Evolutionary conservation across 2,113 vertebrate genomes (phyloP).

Genomic region (Notiomystis cincta): DNA sequence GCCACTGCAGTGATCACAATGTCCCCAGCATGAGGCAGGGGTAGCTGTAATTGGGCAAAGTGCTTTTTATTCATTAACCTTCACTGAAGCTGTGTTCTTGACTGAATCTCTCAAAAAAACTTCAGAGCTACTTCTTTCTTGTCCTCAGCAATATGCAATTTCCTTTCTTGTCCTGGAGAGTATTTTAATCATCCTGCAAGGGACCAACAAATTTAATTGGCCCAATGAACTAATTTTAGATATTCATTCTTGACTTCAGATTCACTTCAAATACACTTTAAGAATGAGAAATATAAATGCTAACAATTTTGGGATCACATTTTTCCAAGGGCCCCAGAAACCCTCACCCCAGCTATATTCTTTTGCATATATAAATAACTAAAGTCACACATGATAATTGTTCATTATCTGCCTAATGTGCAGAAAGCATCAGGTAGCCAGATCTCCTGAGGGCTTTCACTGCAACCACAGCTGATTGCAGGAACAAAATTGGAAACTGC

Average conservation of each 20-base stretch:
- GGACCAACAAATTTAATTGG: slow-evolving; percentile 5
- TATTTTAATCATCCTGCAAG: neutral
- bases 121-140: neutral
- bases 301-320: neutral
- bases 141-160: neutral
- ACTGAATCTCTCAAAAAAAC: neutral
- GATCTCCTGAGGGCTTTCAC: neutral
- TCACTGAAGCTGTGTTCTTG: neutral
- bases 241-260: neutral
- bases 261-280: neutral
- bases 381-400: neutral
- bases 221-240: neutral
- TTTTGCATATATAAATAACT: neutral
- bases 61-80: neutral
- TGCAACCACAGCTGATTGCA: neutral
- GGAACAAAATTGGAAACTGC: slow-evolving; percentile 5
- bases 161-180: slow-evolving; percentile 13
- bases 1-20: neutral
- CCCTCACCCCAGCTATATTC: neutral
- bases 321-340: neutral
- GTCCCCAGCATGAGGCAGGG: neutral
- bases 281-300: neutral
- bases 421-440: neutral
- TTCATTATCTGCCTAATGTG: neutral
- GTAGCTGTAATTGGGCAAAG: neutral